Percentiles rank a stretch among this genome's conserved stretches.
Conservation (phyloP, 2,797 vertebrate genomes). For the Catostomus latipinnis region DNA sequence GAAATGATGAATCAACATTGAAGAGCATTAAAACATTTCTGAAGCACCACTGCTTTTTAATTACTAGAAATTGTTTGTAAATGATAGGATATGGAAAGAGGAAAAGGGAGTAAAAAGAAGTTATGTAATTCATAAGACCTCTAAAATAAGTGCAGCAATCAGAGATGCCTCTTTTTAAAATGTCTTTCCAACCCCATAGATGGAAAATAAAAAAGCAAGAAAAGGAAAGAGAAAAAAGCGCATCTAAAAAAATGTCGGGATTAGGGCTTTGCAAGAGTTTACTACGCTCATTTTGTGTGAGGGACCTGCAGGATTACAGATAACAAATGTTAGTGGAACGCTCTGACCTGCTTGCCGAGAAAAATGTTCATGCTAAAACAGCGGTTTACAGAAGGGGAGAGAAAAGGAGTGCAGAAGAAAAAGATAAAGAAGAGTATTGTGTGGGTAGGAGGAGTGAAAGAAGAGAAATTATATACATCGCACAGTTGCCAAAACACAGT, state of each 20-base stretch:
- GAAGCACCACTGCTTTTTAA: conserved; percentile 80
- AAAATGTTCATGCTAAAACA: conserved; percentile 65
- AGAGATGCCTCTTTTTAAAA: conserved; percentile 66
- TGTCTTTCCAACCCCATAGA: conserved; percentile 62
- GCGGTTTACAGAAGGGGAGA: conserved; percentile 58
- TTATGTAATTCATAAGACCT: conserved; percentile 32
- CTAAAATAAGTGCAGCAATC: conserved; percentile 73
- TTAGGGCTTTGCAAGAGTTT: conserved; percentile 80
- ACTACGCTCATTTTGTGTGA: conserved; percentile 78
- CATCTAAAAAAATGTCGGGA: conserved; percentile 76
- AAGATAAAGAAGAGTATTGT: conserved; percentile 26
- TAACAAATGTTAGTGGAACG: conserved; percentile 79
- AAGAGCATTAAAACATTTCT: conserved; percentile 55
- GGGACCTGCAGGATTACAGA: conserved; percentile 82
- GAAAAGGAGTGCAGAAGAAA: conserved; percentile 55
- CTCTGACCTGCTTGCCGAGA: conserved; percentile 76
- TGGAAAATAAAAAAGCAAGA: conserved; percentile 58
- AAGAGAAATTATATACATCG: conserved; percentile 37
- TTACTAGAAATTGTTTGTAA: conserved; percentile 82
- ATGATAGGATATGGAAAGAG: conserved; percentile 69
- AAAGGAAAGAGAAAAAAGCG: conserved; percentile 57
- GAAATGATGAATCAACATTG: conserved; percentile 78
- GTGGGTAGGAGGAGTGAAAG: conserved; percentile 53
- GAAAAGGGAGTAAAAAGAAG: conserved; percentile 54
- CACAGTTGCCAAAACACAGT: conserved; percentile 37